Evolutionary conservation across 1,140 invertebrate genomes (phyloP).

Genomic region (Nasonia giraulti): DNA sequence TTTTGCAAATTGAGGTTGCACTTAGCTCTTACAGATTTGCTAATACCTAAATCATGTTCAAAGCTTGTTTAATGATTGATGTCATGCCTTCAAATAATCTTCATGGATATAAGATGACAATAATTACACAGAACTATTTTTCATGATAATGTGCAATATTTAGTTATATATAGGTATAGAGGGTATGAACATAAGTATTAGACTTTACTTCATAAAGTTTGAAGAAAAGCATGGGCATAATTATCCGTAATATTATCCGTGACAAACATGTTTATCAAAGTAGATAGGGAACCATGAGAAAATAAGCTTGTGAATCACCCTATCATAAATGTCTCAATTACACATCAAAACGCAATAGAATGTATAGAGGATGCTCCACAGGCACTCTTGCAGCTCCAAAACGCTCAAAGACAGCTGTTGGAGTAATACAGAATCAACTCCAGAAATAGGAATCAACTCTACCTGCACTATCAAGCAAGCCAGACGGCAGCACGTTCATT

Average conservation of each 20-base stretch:
- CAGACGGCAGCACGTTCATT: no score
- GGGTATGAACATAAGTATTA: no score
- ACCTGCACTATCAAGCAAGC: neutral
- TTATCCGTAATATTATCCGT: neutral
- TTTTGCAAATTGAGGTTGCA: conserved; percentile 8
- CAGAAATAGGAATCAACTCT: neutral
- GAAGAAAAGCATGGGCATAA: no score
- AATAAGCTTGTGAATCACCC: neutral
- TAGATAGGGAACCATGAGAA: neutral
- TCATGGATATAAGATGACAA: neutral
- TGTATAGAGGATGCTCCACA: neutral
- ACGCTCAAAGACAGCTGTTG: neutral
- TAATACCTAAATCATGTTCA: conserved; percentile 24
- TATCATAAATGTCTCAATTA: neutral
- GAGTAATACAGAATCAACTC: neutral
- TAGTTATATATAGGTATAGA: no score
- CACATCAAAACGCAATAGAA: neutral
- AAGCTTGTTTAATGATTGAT: neutral
- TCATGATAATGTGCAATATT: no score
- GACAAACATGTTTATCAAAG: neutral
- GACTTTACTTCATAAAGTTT: no score
- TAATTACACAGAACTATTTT: no score
- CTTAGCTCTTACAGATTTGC: conserved; percentile 9
- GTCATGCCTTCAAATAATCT: neutral
- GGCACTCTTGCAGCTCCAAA: neutral